Conservation (phyloP, 1,140 invertebrate genomes). For the Drosophila oshimai region DNA sequence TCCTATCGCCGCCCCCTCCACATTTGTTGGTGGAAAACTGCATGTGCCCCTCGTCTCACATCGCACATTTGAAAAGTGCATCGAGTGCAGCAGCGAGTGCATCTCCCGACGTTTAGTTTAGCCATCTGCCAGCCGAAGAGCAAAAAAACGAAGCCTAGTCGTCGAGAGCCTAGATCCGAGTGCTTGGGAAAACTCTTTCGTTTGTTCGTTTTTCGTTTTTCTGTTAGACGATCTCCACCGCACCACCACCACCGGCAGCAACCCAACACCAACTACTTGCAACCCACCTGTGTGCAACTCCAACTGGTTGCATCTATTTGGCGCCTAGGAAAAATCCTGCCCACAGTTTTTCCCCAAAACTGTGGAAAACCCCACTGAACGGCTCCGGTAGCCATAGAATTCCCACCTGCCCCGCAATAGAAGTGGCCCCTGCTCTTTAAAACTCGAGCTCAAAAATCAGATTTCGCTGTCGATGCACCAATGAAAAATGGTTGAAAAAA, state of each 20-base stretch:
- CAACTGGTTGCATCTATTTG: slow-evolving; percentile 58
- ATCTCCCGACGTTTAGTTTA: slow-evolving; percentile 18
- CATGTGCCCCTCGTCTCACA: slow-evolving; percentile 18
- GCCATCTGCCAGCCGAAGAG: slow-evolving; percentile 28
- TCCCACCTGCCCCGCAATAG: background rate
- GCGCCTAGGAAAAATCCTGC: slow-evolving; percentile 63
- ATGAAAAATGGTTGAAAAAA: slow-evolving; percentile 82
- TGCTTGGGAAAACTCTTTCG: slow-evolving; percentile 75
- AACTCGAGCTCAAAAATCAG: background rate
- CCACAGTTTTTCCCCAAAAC: slow-evolving; percentile 61
- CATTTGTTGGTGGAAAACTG: slow-evolving; percentile 57
- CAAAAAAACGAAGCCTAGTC: slow-evolving; percentile 52
- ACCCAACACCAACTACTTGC: slow-evolving; percentile 8
- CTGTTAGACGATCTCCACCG: slow-evolving; percentile 59
- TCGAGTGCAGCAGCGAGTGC: slow-evolving; percentile 44
- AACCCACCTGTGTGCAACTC: slow-evolving; percentile 35
- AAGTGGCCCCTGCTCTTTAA: background rate
- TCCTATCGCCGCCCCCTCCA: slow-evolving; percentile 50
- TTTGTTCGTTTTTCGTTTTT: slow-evolving; percentile 46
- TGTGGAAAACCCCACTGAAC: slow-evolving; percentile 22
- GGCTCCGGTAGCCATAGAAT: no score
- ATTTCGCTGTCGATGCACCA: slow-evolving; percentile 34
- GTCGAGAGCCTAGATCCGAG: slow-evolving; percentile 45
- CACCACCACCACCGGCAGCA: slow-evolving; percentile 1
- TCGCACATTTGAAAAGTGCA: slow-evolving; percentile 77